These are phyloP conservation scores for Chlorodrepanis virens DNA, from an alignment of 2,113 vertebrate genomes.

Conservation along the genomic window DNA sequence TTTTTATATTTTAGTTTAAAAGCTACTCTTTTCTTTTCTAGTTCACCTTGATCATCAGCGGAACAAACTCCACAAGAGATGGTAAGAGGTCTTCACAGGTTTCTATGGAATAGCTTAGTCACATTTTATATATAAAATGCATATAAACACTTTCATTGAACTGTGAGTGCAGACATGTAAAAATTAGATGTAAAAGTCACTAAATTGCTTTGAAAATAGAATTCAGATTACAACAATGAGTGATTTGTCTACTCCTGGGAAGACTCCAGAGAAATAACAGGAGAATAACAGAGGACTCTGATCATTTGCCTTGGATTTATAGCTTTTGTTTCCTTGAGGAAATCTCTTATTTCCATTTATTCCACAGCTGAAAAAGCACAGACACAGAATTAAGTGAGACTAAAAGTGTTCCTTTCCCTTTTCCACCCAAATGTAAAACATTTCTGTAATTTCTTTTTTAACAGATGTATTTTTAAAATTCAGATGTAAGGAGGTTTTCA, in stretches of 20 bases:
- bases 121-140: background rate
- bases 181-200: background rate
- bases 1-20: background rate
- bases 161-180: background rate
- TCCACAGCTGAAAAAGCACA: slow-evolving; percentile 63
- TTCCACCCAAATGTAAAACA: background rate
- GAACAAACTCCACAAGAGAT: background rate
- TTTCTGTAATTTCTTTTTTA: slow-evolving; percentile 8
- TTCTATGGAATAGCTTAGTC: background rate
- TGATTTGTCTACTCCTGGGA: background rate
- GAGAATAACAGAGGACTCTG: slow-evolving; percentile 21
- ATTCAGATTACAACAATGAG: background rate
- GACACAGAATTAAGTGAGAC: background rate
- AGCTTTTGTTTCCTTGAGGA: slow-evolving; percentile 61
- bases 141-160: background rate
- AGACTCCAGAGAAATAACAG: slow-evolving; percentile 19
- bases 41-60: background rate
- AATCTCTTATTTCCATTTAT: slow-evolving; percentile 55
- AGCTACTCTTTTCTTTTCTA: background rate
- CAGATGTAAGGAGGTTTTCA: slow-evolving; percentile 22
- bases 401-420: slow-evolving; percentile 25
- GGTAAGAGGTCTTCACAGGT: slow-evolving; percentile 33
- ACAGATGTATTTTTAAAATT: slow-evolving; percentile 56
- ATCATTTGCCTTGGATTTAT: slow-evolving; percentile 43
- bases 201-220: slow-evolving; percentile 9